Base-by-base conservation (phyloP, 92 coral and sea anemone genomes). In the Parazoanthus swiftii region DNA sequence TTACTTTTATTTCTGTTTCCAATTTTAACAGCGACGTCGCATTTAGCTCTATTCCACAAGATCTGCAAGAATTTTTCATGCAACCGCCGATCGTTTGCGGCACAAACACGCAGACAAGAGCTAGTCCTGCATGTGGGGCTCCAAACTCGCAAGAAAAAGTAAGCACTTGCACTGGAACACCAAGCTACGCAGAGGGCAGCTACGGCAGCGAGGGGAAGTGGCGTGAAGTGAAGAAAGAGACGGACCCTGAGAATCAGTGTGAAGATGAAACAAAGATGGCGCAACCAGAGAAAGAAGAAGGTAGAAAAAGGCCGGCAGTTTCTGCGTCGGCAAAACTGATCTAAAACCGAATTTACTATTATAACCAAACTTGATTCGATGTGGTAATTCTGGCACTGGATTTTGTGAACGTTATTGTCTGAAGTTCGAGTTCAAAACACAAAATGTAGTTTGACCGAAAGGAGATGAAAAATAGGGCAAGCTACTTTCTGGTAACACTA, bases 11-110 rank as follows among this genome's bases (percentile, higher is more conserved):
- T 16, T 25, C 33, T 3, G 16, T 54, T 35, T 80, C 38, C 14
- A 26, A 13, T 58, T 56, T 46, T 16, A 56, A 67, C 48, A 51
- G 39, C 73, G 72, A 54, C 21, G 25, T 56, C 20, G 71, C 70
- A n/a, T 80, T 54, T 21, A 58, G 46, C 38, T 35, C 70, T 67
- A 80, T 80, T 54, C 85, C 85, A 80, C 43, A 80, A 80, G 85
- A 80, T 29, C 72, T 80, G 9, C 71, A 80, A 56, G 85, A 80
- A 10, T 80, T 80, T 38, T 80, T 80, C 46, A 58, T 80, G 46
- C 85, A 80, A 35, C 85, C 85, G 35, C 23, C 73, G 20, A 3
- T 23, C 2, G 29, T 36, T 20, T 51, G 85, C 26, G 48, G 85
- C 59, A 54, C 85, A 56, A 78, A 35, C 39, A 21, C 38, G 56